Percentiles rank a stretch among this genome's conserved stretches.
phyloP scores from a whole-genome alignment of 2,888 invertebrate species.

The Polia nebulosa region DNA sequence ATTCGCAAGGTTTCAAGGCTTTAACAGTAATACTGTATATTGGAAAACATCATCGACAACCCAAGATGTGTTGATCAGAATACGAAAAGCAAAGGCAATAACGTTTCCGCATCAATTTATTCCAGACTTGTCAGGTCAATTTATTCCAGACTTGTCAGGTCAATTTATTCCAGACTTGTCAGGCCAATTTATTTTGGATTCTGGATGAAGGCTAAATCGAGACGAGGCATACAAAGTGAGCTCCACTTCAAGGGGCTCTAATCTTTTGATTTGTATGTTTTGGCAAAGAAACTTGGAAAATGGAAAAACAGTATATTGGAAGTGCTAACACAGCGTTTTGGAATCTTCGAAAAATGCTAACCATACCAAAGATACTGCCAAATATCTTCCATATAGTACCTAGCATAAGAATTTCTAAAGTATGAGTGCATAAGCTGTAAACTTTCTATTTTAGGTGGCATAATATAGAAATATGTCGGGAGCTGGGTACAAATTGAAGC shows the following conservation, averaged over 20 bases:
- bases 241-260: slow-evolving; percentile 12
- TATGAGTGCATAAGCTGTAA: slow-evolving; percentile 26
- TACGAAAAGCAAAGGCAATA: slow-evolving; percentile 18
- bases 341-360: slow-evolving; percentile 2
- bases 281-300: slow-evolving; percentile 27
- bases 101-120: slow-evolving; percentile 24
- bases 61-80: slow-evolving; percentile 16
- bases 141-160: too few species aligned
- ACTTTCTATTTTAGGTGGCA: slow-evolving; percentile 32
- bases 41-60: slow-evolving; percentile 24
- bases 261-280: slow-evolving; percentile 39
- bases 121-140: too few species aligned
- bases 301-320: slow-evolving; percentile 3
- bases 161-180: slow-evolving; percentile 22
- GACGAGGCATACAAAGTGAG: slow-evolving; percentile 9
- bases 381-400: not conserved
- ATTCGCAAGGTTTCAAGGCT: slow-evolving; percentile 6
- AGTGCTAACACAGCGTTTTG: slow-evolving; percentile 4
- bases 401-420: not conserved
- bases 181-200: slow-evolving; percentile 37
- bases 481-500: slow-evolving; percentile 14
- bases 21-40: slow-evolving; percentile 8
- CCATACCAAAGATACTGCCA: not conserved
- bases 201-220: slow-evolving; percentile 22
- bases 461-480: slow-evolving; percentile 15